phyloP scores from a whole-genome alignment of 2,888 invertebrate genomes.

The Limnephilus lunatus region DNA sequence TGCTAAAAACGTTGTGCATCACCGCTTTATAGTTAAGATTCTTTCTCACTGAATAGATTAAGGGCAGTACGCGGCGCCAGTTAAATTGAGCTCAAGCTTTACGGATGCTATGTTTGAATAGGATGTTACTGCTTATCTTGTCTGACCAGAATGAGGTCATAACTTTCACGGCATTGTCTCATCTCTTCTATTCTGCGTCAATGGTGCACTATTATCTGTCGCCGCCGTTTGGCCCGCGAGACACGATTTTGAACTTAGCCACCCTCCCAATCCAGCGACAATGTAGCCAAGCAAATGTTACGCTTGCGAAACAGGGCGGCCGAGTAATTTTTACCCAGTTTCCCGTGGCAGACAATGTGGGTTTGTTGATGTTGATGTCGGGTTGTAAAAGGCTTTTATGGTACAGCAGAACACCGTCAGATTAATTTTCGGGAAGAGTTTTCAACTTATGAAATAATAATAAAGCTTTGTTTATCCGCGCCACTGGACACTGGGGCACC shows the following conservation, averaged over 20 bases:
- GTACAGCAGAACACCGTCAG: neutral
- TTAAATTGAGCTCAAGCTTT: neutral
- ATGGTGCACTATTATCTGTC: neutral
- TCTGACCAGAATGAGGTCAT: neutral
- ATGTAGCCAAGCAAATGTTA: neutral
- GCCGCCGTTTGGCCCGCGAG: conserved; percentile 10
- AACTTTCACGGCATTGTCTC: neutral
- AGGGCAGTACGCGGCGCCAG: too few species aligned
- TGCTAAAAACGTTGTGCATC: neutral
- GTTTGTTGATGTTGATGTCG: neutral
- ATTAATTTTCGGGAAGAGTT: neutral
- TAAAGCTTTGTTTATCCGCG: neutral
- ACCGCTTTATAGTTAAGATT: neutral
- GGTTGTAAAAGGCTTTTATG: neutral
- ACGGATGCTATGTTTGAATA: neutral
- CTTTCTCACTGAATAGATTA: neutral
- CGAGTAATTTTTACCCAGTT: neutral
- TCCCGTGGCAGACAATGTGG: neutral
- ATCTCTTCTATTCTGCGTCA: neutral
- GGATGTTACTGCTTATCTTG: neutral
- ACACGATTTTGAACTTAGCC: conserved; percentile 40
- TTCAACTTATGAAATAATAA: neutral
- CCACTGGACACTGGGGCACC: neutral
- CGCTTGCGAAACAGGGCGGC: neutral
- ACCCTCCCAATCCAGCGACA: neutral